Conservation (phyloP, 35 echinoderm and acorn worm species). For the Patiria miniata region DNA sequence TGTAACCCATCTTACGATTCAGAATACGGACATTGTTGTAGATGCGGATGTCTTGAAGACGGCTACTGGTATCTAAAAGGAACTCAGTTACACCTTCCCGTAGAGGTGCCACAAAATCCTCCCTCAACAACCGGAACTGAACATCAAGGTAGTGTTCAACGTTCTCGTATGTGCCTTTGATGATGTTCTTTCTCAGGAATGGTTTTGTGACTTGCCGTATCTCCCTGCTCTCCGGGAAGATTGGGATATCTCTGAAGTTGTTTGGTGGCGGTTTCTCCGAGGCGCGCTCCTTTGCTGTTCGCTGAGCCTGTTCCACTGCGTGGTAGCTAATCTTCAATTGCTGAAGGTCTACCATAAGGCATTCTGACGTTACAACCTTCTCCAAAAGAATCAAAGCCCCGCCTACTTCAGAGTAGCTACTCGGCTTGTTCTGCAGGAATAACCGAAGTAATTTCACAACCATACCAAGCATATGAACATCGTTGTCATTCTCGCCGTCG, state of each 20-base stretch:
- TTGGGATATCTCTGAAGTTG: constrained; percentile 66
- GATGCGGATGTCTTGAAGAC: constrained; percentile 54
- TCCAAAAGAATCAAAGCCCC: constrained; percentile 50
- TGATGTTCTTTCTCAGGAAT: constrained; percentile 64
- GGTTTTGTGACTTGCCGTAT: constrained; percentile 32
- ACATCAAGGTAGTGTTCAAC: constrained; percentile 73
- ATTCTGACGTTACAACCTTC: constrained; percentile 20
- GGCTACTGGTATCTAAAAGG: not conserved
- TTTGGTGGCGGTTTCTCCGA: constrained; percentile 55
- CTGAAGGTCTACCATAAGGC: constrained; percentile 5
- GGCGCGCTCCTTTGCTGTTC: not conserved
- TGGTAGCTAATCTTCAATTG: constrained; percentile 26
- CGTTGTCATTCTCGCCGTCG: not conserved
- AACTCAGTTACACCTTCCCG: constrained; percentile 57
- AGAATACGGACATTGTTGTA: constrained; percentile 35
- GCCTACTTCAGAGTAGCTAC: constrained; percentile 46
- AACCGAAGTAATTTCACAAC: constrained; percentile 11
- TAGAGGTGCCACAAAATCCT: constrained; percentile 70
- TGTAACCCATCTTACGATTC: not conserved
- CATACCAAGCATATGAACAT: constrained; percentile 15
- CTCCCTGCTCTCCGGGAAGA: constrained; percentile 52
- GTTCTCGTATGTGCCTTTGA: constrained; percentile 44
- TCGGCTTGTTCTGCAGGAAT: constrained; percentile 42
- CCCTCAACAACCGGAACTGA: constrained; percentile 64
- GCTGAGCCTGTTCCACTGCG: constrained; percentile 38